Percentiles rank a stretch among this genome's conserved stretches.
Evolutionary conservation across 2,113 vertebrate species (phyloP).

Genomic region (Ancistrus triradiatus): DNA sequence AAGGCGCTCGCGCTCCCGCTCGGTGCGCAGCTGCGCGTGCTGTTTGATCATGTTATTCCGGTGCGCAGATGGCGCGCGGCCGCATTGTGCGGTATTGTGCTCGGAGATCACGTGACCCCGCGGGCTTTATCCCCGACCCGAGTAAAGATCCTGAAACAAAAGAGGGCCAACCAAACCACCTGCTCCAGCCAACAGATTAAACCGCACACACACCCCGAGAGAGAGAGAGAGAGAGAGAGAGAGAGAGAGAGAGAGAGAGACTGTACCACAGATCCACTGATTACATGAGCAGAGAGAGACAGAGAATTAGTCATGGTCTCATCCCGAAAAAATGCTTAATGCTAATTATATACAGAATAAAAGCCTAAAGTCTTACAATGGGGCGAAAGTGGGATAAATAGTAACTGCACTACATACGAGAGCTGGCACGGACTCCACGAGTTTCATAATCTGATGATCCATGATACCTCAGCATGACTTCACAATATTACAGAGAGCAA

Average conservation of each 20-base stretch:
- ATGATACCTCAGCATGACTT: no score
- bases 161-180: constrained; percentile 45
- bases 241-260: background rate
- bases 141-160: constrained; percentile 42
- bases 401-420: no score
- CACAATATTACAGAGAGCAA: no score
- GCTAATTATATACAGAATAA: no score
- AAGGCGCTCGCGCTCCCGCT: constrained; percentile 6
- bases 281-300: background rate
- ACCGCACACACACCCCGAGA: constrained; percentile 6
- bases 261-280: background rate
- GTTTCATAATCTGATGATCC: no score
- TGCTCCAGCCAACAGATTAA: constrained; percentile 44
- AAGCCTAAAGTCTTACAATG: no score
- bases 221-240: background rate
- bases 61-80: constrained; percentile 44
- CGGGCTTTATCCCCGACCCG: constrained; percentile 43
- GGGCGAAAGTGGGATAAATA: no score
- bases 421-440: no score
- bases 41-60: constrained; percentile 38
- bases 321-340: no score
- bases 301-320: no score
- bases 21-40: constrained; percentile 36
- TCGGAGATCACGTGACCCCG: constrained; percentile 30
- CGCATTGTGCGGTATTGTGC: constrained; percentile 37